Evolutionary conservation across 2,797 vertebrate species (phyloP), one percentile per base, ranked within the genome.

Genomic region (Tapera naevia): DNA sequence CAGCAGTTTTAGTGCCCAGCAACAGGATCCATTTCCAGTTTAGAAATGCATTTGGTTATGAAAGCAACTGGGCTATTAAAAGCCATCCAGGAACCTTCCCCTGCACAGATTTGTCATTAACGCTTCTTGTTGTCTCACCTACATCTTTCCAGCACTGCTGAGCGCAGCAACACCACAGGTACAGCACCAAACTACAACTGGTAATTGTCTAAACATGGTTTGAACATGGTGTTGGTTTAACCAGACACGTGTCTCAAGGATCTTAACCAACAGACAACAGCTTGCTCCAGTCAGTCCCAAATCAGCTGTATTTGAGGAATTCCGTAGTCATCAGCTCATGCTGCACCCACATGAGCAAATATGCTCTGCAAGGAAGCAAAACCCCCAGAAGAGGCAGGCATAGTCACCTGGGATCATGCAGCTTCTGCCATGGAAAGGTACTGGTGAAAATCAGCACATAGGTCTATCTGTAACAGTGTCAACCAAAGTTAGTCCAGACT

Each of bases 201-300:
- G 16, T 10, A 37, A 43, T 33, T 5, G 32, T 48, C 48, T 48
- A 43, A 61, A 13, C 14, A 3, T 4, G 30, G 41, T 46, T 50
- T 72, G 79, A 73, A 62, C n/a, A 16, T 4, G 11, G 35, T 4
- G 9, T 30, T 27, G 64, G 53, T 53, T 80, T 58, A 64, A 41
- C 12, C 17, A 5, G 12, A 32, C 14, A 4, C 4, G 9, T 0
- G 0, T 28, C 64, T 70, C 18, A 39, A 43, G 24, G 50, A 53
- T 41, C 39, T 19, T 37, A 56, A 45, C 17, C 67, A 67, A 51
- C 46, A 83, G 24, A 66, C 0, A 6, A 46, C 12, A 28, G 23
- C 43, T 56, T 39, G n/a, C 60, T 85, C 35, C 65, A 82, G 61
- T 17, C 54, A 76, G 53, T 64, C 43, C 28, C 58, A 58, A 32